Evolutionary conservation across 2,113 vertebrate genomes (phyloP).

Genomic region (Xiphophorus hellerii): DNA sequence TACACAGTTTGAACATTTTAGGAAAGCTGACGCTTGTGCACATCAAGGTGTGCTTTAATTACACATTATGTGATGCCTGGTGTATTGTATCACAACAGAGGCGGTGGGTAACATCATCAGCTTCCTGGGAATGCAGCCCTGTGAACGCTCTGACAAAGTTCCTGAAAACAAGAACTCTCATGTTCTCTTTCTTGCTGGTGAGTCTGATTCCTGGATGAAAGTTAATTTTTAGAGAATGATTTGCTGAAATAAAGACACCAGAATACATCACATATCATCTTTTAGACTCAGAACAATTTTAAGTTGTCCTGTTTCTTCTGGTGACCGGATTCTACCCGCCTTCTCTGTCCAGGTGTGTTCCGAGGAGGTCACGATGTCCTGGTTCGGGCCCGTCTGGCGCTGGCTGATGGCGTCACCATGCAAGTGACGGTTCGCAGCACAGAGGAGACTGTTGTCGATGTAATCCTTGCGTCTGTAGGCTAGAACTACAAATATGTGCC

Average conservation of each 20-base stretch:
- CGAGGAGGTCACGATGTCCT: constrained; percentile 88
- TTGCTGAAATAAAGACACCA: no score
- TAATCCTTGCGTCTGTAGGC: constrained; percentile 95
- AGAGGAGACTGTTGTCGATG: constrained; percentile 87
- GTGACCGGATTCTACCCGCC: background rate
- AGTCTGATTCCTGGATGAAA: constrained; percentile 35
- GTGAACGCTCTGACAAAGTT: constrained; percentile 97
- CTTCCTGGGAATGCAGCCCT: constrained; percentile 98
- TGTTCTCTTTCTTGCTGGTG: constrained; percentile 92
- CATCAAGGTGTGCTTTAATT: background rate
- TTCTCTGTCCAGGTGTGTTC: constrained; percentile 84
- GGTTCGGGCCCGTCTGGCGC: constrained; percentile 89
- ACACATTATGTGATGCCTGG: background rate
- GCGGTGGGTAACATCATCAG: constrained; percentile 94
- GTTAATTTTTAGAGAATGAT: background rate
- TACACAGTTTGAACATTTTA: constrained; percentile 40
- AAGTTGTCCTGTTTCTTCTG: no score
- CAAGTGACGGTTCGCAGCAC: constrained; percentile 94
- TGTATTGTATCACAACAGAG: constrained; percentile 78
- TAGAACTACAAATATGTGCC: constrained; percentile 56
- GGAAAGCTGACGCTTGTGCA: background rate
- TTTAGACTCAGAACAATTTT: no score
- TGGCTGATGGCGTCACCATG: constrained; percentile 97
- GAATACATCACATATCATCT: no score
- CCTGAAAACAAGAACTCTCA: constrained; percentile 98